phyloP scores from a whole-genome alignment of 2,113 vertebrate genomes.

The Petromus typicus region DNA sequence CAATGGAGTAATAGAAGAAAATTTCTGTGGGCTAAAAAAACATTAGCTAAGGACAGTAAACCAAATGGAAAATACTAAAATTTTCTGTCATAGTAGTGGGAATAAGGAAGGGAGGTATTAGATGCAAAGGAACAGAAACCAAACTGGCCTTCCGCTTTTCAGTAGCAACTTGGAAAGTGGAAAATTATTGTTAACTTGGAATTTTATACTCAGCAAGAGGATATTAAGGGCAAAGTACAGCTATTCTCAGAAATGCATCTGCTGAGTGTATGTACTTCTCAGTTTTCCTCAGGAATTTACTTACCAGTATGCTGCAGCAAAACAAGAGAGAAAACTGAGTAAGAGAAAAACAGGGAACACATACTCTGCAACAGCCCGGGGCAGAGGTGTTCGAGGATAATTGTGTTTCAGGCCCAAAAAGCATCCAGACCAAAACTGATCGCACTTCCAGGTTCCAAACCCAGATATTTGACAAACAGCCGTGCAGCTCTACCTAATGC shows the following conservation, averaged over 20 bases:
- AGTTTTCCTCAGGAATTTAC: background rate
- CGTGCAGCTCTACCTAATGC: background rate
- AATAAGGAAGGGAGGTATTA: background rate
- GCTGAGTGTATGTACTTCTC: background rate
- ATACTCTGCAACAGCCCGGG: background rate
- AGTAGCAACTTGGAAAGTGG: background rate
- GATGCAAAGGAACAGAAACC: background rate
- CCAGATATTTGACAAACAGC: background rate
- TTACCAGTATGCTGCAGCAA: background rate
- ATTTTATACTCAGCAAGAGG: background rate
- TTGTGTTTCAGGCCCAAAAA: background rate
- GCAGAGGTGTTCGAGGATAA: background rate
- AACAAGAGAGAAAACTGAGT: background rate
- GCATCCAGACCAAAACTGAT: background rate
- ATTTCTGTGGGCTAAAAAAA: background rate
- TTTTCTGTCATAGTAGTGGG: background rate
- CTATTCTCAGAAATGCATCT: background rate
- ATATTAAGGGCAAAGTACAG: background rate
- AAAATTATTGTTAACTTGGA: conserved; percentile 25
- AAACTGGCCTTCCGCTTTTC: background rate
- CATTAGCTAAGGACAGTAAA: background rate
- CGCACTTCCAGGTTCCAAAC: background rate
- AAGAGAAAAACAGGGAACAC: background rate
- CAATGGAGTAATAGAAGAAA: background rate
- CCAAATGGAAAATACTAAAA: background rate